A percentile compares a stretch with the other conserved stretches of the same genome.
phyloP scores from a whole-genome alignment of 64 coral and sea anemone species.

The Montipora foliosa region DNA sequence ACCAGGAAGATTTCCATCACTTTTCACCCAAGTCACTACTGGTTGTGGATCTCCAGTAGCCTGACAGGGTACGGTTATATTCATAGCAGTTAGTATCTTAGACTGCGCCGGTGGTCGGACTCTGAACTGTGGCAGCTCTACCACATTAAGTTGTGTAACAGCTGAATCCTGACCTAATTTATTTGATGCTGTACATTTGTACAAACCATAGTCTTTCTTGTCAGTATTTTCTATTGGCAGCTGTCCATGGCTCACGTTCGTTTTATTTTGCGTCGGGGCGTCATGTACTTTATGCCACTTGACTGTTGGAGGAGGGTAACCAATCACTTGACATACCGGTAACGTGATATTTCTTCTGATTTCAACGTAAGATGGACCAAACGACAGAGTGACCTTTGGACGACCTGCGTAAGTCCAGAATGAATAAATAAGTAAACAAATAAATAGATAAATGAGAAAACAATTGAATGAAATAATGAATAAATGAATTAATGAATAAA shows the following conservation, averaged over 20 bases:
- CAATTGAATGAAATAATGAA: background rate
- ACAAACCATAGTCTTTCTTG: constrained; percentile 39
- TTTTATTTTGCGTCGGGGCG: background rate
- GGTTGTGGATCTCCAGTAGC: constrained; percentile 44
- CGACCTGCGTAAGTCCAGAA: background rate
- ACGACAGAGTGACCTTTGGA: background rate
- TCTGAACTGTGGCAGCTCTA: constrained; percentile 1
- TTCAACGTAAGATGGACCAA: constrained; percentile 18
- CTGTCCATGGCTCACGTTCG: background rate
- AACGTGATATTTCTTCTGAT: constrained; percentile 15
- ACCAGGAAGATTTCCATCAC: background rate
- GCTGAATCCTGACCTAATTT: constrained; percentile 1
- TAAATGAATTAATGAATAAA: too few species aligned
- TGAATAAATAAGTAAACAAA: too few species aligned
- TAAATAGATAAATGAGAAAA: background rate
- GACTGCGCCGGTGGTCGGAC: background rate
- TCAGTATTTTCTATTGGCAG: background rate
- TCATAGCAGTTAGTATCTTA: background rate
- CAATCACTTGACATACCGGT: constrained; percentile 16
- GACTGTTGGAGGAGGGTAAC: background rate
- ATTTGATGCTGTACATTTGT: constrained; percentile 50
- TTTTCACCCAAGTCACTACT: constrained; percentile 21
- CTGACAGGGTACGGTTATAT: background rate
- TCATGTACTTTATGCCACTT: background rate
- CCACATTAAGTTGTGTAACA: constrained; percentile 1